phyloP scores from a whole-genome alignment of 2,113 vertebrate genomes.

The Miniopterus natalensis region DNA sequence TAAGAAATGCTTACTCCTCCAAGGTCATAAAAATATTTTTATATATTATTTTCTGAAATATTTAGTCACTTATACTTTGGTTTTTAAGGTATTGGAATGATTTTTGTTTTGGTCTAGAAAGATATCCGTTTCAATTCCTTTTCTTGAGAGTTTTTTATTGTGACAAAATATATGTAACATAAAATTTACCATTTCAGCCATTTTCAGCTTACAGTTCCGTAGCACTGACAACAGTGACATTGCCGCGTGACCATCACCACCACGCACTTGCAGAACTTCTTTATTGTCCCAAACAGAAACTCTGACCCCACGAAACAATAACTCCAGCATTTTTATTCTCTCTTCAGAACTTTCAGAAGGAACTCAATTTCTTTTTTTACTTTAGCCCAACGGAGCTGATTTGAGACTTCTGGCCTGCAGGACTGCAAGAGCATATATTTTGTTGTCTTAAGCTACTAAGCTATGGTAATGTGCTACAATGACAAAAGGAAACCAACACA shows the following conservation, averaged over 20 bases:
- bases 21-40: not conserved
- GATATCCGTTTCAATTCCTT: not conserved
- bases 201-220: not conserved
- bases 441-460: not conserved
- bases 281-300: too few relatives aligned
- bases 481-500: not conserved
- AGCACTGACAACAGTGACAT: too few relatives aligned
- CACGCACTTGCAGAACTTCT: too few relatives aligned
- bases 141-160: not conserved
- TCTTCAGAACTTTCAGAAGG: not conserved
- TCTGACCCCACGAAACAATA: not conserved
- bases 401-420: not conserved
- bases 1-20: not conserved
- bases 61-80: not conserved
- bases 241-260: too few relatives aligned
- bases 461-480: not conserved
- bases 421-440: not conserved
- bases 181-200: not conserved
- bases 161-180: not conserved
- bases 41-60: not conserved
- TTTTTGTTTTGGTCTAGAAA: not conserved
- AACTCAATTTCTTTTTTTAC: not conserved
- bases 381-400: too few relatives aligned
- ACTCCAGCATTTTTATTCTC: not conserved
- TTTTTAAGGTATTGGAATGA: not conserved